Evolutionary conservation across 2,888 invertebrate genomes (phyloP), one percentile per base, ranked within the genome.

Genomic region (Parelbella ahira): DNA sequence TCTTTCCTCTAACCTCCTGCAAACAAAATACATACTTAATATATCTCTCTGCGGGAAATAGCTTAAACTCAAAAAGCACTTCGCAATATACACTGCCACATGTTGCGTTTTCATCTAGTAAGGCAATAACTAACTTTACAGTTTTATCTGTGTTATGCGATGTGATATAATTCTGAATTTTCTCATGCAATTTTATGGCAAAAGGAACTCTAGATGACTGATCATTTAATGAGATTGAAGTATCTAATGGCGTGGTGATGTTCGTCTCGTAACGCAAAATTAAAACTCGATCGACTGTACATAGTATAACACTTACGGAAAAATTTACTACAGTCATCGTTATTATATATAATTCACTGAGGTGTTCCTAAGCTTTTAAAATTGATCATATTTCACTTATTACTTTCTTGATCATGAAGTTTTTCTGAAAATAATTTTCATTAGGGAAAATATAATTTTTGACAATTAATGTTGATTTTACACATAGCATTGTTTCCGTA

Each of bases 1-100:
- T 94, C 93, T 96, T 95, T 91, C 94, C 94, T 90, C 95, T 94
- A 91, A 94, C 93, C 92, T 95, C 95, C 95, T 96, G 90, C 49
- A 89, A 90, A 70, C 65, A 56, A 58, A 63, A 48, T 33, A 19
- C 11, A 50, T 37, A 21, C 24, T 42, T 45, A 8, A 41, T 19
- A 12, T 15, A 20, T 20, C 25, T 10, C 23, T 24, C 8, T 20
- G 27, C 20, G 25, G 7, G 7, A 7, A 12, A 41, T n/a, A 33
- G 10, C 20, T 7, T 6, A 11, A 32, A 32, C 25, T 41, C 13
- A 32, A 41, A 36, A 41, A 41, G 39, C 39, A 12, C 25, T 33
- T 20, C 20, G 33, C 39, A 18, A 33, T 41, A 20, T 23, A 33
- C 27, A 18, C 27, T 25, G 36, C 36, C 36, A 37, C 39, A 27